These are phyloP conservation scores for Rhopilema esculentum DNA, from an alignment of 30 jellyfish, hydroid and myxozoan genomes.

Conservation along the genomic window DNA sequence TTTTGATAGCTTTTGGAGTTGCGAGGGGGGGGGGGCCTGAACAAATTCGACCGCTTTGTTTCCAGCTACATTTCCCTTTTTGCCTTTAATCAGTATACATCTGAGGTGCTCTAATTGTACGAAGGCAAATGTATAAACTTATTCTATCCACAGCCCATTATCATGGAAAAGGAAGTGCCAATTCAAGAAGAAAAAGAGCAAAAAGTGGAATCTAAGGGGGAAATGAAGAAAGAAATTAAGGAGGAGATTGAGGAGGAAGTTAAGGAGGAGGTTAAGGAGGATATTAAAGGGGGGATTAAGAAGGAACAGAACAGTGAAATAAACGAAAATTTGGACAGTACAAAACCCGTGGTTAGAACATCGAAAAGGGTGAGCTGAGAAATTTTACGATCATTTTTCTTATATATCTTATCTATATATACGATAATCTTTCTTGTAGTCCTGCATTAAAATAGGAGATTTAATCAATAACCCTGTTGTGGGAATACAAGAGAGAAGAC, in stretches of 20 bases:
- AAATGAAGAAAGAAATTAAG: neutral
- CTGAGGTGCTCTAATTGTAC: no score
- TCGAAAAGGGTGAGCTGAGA: conserved; percentile 25
- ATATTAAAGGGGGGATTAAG: neutral
- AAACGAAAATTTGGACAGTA: neutral
- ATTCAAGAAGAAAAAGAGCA: neutral
- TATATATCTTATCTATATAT: no score
- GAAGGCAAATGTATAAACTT: neutral
- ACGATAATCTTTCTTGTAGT: no score
- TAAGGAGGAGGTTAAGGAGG: neutral
- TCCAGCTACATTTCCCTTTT: no score
- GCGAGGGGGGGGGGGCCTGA: no score
- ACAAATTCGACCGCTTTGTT: no score
- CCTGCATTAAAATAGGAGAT: no score
- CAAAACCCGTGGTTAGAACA: conserved; percentile 8
- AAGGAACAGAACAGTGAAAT: neutral
- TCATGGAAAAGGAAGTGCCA: conserved; percentile 37
- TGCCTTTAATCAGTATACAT: no score
- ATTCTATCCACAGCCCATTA: neutral
- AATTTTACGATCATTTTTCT: neutral
- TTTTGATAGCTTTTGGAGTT: no score
- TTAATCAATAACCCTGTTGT: no score
- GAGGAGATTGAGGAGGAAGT: neutral
- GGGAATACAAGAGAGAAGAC: no score
- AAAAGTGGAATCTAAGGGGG: neutral